phyloP scores from a whole-genome alignment of 2,888 invertebrate species.

The Tanytarsus gracilentus region DNA sequence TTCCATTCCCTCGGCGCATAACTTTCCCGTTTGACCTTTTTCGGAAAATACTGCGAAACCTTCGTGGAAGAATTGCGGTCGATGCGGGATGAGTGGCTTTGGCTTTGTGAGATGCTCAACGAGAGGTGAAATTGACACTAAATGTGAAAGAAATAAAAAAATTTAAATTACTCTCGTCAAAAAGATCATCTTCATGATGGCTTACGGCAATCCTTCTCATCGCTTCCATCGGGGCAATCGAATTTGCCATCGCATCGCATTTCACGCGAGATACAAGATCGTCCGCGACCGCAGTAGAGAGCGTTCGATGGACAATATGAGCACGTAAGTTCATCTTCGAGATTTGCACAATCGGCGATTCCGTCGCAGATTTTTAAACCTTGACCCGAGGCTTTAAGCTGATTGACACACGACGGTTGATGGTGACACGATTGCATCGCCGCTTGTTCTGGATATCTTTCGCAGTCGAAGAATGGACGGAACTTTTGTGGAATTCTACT shows the following conservation, averaged over 20 bases:
- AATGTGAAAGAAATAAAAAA: slow-evolving; percentile 32
- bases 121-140: slow-evolving; percentile 68
- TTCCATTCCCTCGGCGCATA: slow-evolving; percentile 72
- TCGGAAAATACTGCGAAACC: slow-evolving; percentile 83
- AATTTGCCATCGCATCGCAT: slow-evolving; percentile 71
- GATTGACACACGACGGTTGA: slow-evolving; percentile 72
- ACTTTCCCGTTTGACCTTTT: slow-evolving; percentile 67
- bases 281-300: slow-evolving; percentile 70
- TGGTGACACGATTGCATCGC: slow-evolving; percentile 64
- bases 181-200: slow-evolving; percentile 34
- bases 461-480: slow-evolving; percentile 65
- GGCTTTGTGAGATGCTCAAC: slow-evolving; percentile 55
- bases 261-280: slow-evolving; percentile 60
- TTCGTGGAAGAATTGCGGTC: slow-evolving; percentile 58
- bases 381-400: slow-evolving; percentile 63
- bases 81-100: slow-evolving; percentile 58
- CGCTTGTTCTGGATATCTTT: slow-evolving; percentile 67
- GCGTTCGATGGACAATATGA: slow-evolving; percentile 64
- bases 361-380: slow-evolving; percentile 78
- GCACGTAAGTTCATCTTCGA: slow-evolving; percentile 63
- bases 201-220: slow-evolving; percentile 79
- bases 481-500: slow-evolving; percentile 61
- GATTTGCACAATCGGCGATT: slow-evolving; percentile 73
- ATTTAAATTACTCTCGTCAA: background rate
- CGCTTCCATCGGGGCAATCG: slow-evolving; percentile 80